Evolutionary conservation across 2,888 invertebrate species (phyloP).

Genomic region (Patella pellucida): DNA sequence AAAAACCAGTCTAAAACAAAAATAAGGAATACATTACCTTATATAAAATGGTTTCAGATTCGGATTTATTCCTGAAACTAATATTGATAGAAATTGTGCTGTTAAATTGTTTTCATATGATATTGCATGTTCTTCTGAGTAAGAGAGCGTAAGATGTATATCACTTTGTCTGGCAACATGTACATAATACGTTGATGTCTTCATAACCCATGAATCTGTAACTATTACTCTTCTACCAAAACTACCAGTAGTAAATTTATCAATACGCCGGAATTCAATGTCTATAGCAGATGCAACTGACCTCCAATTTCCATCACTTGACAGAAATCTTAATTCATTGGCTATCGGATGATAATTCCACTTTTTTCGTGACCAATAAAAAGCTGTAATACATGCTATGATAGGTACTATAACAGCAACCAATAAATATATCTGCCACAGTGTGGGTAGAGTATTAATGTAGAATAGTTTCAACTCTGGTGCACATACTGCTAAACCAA

Average conservation of each 20-base stretch:
- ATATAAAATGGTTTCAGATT: slow-evolving; percentile 62
- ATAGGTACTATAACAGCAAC: slow-evolving; percentile 70
- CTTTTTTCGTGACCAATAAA: slow-evolving; percentile 80
- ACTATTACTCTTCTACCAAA: slow-evolving; percentile 66
- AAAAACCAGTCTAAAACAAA: too few relatives aligned
- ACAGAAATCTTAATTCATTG: slow-evolving; percentile 74
- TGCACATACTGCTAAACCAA: slow-evolving; percentile 50
- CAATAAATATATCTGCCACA: slow-evolving; percentile 54
- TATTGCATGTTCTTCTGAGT: slow-evolving; percentile 75
- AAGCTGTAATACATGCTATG: slow-evolving; percentile 74
- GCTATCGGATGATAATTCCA: slow-evolving; percentile 85
- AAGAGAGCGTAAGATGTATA: slow-evolving; percentile 81
- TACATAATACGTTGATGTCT: slow-evolving; percentile 82
- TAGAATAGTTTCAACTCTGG: slow-evolving; percentile 49
- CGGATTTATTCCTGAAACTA: slow-evolving; percentile 73
- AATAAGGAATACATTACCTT: slow-evolving; percentile 66
- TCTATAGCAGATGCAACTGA: slow-evolving; percentile 81
- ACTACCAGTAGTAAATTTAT: slow-evolving; percentile 70
- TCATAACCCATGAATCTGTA: slow-evolving; percentile 90
- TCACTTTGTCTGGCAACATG: slow-evolving; percentile 84
- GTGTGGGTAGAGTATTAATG: slow-evolving; percentile 39
- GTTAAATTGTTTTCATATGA: slow-evolving; percentile 80
- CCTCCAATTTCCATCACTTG: slow-evolving; percentile 75
- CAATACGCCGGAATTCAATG: slow-evolving; percentile 79
- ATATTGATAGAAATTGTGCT: slow-evolving; percentile 86